A percentile compares a stretch with the other conserved stretches of the same genome.
Evolutionary conservation across 1,140 invertebrate species (phyloP).

Genomic region (Bicyclus anynana): DNA sequence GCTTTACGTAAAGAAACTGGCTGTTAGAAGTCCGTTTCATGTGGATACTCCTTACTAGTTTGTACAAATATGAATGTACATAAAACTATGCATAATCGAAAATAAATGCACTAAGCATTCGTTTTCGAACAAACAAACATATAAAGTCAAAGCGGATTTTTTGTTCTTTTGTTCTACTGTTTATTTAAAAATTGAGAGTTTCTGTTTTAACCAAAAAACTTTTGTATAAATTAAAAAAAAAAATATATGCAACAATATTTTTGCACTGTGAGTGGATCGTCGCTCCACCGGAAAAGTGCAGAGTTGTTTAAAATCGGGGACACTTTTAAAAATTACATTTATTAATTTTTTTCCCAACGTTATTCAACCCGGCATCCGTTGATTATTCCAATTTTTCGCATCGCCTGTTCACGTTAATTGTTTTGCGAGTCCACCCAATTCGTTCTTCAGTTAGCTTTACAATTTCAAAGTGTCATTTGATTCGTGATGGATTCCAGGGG

Average conservation of each 20-base stretch:
- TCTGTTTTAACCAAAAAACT: too few relatives aligned
- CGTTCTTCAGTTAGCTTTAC: constrained; percentile 72
- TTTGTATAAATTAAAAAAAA: too few relatives aligned
- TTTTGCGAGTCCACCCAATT: constrained; percentile 67
- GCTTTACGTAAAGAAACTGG: too few relatives aligned
- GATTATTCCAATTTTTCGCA: constrained; percentile 71
- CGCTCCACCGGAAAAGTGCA: neutral
- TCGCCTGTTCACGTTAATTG: constrained; percentile 64
- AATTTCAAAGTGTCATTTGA: constrained; percentile 76
- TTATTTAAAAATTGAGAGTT: too few relatives aligned
- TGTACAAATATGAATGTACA: too few relatives aligned
- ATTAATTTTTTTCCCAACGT: constrained; percentile 52
- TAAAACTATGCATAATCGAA: too few relatives aligned
- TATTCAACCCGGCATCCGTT: constrained; percentile 56
- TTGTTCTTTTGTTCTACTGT: too few relatives aligned
- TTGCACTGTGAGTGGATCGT: constrained; percentile 17
- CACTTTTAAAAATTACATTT: constrained; percentile 57
- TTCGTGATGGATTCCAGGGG: constrained; percentile 70
- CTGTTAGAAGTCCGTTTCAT: too few relatives aligned
- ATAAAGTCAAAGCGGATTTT: too few relatives aligned
- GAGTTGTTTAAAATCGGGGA: constrained; percentile 29
- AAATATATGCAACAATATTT: too few relatives aligned
- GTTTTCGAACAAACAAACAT: constrained; percentile 20
- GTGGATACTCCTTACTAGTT: too few relatives aligned
- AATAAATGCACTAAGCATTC: too few relatives aligned